Evolutionary conservation across 2,113 vertebrate species (phyloP).

Genomic region (Camarhynchus parvulus): DNA sequence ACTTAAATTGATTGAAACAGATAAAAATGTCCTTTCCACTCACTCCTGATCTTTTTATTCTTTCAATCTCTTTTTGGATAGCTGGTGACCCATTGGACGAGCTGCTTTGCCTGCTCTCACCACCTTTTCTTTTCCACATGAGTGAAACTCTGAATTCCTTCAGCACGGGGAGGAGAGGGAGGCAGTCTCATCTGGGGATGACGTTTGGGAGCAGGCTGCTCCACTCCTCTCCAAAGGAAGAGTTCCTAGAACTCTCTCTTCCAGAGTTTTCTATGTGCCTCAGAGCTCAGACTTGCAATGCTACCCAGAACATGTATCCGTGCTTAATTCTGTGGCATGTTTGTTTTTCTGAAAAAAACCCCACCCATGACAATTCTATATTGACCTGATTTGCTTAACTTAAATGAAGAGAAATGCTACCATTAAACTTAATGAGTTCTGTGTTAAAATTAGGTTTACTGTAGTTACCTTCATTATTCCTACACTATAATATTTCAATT

Average conservation of each 20-base stretch:
- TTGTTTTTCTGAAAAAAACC: background rate
- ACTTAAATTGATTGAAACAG: background rate
- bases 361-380: background rate
- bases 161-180: background rate
- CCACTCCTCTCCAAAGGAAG: background rate
- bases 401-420: background rate
- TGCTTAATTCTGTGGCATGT: background rate
- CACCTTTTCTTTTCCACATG: background rate
- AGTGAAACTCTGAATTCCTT: background rate
- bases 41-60: background rate
- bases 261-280: background rate
- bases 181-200: background rate
- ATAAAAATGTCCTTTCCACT: background rate
- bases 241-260: background rate
- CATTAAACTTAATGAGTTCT: background rate
- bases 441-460: background rate
- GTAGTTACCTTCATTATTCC: background rate
- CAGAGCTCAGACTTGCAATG: background rate
- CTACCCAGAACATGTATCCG: rapidly evolving
- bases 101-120: background rate
- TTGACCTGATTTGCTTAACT: background rate
- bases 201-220: background rate
- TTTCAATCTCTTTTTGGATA: background rate
- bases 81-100: background rate
- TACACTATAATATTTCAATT: background rate